Evolutionary conservation across 2,888 invertebrate genomes (phyloP), one percentile per base, ranked within the genome.

Genomic region (Diloba caeruleocephala): DNA sequence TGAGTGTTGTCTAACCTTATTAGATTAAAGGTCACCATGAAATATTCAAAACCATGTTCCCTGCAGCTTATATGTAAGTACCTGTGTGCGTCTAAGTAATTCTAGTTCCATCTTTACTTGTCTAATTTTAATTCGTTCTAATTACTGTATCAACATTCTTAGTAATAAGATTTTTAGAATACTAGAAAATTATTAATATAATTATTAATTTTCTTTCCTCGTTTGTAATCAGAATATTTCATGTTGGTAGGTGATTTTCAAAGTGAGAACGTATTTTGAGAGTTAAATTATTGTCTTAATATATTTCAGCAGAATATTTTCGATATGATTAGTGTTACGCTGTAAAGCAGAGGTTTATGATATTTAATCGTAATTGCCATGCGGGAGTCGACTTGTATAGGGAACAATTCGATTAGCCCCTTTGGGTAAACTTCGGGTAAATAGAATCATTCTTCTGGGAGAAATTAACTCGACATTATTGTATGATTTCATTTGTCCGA

Each of bases 241-340:
- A 74, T 74, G 78, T 81, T 79, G 65, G 74, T 82, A 83, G 81
- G 63, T 74, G 63, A 78, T 82, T 81, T 72, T 79, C 69, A 78
- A 81, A 81, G 72, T 81, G 80, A 83, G 72, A 81, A 78, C 71
- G 76, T 86, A 86, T 87, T 88, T 88, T 87, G 84, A 81, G 86
- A 87, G 78, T 81, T 86, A 63, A 76, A 86, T 85, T 85, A 84
- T 87, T 84, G 76, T 85, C 83, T 87, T n/a, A 82, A 87, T 81
- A 79, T 87, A 86, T 86, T 89, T 86, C 85, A 85, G 81, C 87
- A 85, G 74, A 81, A 87, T 90, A 89, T 92, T 90, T 90, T 90
- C 89, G 86, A 90, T 90, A 87, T 87, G 69, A 86, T 81, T 90
- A 90, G 89, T 85, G 84, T 86, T 87, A 76, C 76, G 89, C 89